These are phyloP conservation scores for Callipepla squamata DNA, from an alignment of 2,113 vertebrate species.

Conservation along the genomic window DNA sequence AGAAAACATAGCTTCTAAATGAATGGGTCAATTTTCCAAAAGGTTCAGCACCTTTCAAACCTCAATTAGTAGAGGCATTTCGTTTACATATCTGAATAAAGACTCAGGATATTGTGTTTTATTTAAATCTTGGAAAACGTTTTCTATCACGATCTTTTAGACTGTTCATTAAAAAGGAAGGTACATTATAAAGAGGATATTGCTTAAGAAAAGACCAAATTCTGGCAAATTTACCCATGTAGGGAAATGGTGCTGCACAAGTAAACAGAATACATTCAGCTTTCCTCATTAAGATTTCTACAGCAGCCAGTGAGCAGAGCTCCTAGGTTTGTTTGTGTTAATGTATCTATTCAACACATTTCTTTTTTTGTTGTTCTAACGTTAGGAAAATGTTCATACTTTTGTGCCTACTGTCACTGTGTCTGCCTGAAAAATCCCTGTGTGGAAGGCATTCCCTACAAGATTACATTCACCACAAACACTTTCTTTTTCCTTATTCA, in stretches of 20 bases:
- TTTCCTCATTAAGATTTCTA: neutral
- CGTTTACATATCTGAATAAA: neutral
- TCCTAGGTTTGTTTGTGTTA: conserved; percentile 2
- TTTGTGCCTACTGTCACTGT: neutral
- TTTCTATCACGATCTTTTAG: neutral
- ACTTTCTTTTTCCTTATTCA: conserved; percentile 21
- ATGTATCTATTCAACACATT: neutral
- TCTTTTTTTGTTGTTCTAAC: neutral
- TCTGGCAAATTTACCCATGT: neutral
- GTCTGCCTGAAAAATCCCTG: neutral
- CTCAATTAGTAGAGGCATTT: neutral
- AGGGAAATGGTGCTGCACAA: neutral
- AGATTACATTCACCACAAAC: neutral
- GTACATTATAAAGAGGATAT: neutral
- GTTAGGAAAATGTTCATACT: neutral
- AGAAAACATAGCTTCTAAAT: neutral
- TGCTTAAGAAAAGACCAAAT: neutral
- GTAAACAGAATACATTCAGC: neutral
- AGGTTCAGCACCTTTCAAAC: neutral
- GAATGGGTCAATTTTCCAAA: neutral
- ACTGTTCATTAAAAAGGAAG: neutral
- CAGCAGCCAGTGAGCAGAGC: neutral
- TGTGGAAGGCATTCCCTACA: neutral
- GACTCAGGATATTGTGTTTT: neutral
- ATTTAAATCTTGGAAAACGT: neutral